phyloP scores from a whole-genome alignment of 2,113 vertebrate species.

The Fulica atra region DNA sequence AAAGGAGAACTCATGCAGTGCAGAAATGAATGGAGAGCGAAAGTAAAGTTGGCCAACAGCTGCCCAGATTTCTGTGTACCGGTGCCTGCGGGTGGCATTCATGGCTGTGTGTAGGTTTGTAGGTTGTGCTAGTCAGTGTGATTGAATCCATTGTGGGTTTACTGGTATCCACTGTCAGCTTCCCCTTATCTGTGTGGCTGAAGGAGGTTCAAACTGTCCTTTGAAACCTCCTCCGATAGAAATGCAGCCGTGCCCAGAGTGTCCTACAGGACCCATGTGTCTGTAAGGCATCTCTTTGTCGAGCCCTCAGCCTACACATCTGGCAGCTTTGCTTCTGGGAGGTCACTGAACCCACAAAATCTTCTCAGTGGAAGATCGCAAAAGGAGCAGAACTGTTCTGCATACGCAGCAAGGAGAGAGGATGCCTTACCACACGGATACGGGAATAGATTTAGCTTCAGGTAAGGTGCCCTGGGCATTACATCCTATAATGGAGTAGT shows the following conservation, averaged over 20 bases:
- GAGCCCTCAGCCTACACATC: neutral
- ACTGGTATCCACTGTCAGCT: neutral
- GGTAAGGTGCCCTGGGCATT: neutral
- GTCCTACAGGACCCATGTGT: too few species aligned
- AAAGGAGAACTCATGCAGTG: neutral
- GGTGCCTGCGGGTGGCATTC: neutral
- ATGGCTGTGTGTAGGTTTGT: neutral
- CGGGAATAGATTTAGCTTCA: neutral
- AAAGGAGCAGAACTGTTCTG: neutral
- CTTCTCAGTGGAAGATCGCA: neutral
- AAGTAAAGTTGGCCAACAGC: neutral
- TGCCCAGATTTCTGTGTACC: neutral
- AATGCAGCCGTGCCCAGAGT: neutral
- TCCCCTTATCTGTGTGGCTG: neutral
- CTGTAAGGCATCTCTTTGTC: too few species aligned
- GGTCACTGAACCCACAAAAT: neutral
- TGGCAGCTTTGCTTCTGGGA: neutral
- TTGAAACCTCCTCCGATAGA: neutral
- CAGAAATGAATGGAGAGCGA: neutral
- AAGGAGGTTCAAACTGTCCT: neutral
- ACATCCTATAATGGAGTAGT: neutral
- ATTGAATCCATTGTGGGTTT: neutral
- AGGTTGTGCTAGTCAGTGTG: neutral
- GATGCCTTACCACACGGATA: neutral
- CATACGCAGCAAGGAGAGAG: neutral